phyloP scores from a whole-genome alignment of 2,888 invertebrate species.

The Crepidodera aurea region DNA sequence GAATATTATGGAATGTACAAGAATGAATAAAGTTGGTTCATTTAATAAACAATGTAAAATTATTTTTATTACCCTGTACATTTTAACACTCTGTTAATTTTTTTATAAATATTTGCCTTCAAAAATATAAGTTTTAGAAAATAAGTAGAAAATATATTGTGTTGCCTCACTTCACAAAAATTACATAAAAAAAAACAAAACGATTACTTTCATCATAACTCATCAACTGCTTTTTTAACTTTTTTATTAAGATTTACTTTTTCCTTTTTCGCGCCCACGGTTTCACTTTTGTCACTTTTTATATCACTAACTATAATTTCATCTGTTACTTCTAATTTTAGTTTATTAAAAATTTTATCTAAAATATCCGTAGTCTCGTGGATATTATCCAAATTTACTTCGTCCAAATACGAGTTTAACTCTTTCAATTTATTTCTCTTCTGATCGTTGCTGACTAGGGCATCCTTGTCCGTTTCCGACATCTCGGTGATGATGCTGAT shows the following conservation, averaged over 20 bases:
- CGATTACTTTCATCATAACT: conserved; percentile 43
- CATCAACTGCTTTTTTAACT: conserved; percentile 42
- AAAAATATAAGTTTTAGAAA: not conserved
- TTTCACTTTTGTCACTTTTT: conserved; percentile 30
- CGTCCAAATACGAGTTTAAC: conserved; percentile 46
- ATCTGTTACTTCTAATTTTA: conserved; percentile 38
- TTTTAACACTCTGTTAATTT: not conserved
- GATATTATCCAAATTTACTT: conserved; percentile 42
- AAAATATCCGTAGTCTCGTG: conserved; percentile 38
- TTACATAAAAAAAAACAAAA: not conserved
- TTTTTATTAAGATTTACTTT: conserved; percentile 36
- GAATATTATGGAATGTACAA: not conserved
- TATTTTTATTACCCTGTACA: conserved; percentile 8
- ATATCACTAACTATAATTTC: conserved; percentile 42
- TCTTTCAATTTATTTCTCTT: conserved; percentile 40
- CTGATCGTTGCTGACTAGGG: conserved; percentile 28
- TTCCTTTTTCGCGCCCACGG: conserved; percentile 26
- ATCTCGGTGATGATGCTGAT: conserved; percentile 30
- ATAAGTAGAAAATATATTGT: not conserved
- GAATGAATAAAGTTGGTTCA: not conserved
- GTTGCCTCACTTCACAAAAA: not conserved
- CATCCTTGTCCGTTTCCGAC: conserved; percentile 43
- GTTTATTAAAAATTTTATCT: conserved; percentile 38
- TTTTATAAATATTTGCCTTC: too few species aligned
- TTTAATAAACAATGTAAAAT: not conserved